Base-by-base conservation (phyloP, 2,888 invertebrate genomes). In the Orchesella flavescens region DNA sequence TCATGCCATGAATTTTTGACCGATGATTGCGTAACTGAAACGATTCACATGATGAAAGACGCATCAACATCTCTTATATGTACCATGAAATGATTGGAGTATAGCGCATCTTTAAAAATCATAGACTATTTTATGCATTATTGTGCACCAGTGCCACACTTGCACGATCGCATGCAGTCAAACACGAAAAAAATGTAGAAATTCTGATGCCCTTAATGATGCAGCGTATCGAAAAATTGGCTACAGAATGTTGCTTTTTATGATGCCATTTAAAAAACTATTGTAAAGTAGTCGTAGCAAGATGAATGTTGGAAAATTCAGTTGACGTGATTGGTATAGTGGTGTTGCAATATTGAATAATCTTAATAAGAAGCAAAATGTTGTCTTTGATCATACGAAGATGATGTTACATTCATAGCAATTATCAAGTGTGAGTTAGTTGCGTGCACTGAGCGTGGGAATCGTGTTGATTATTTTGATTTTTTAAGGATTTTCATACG, bases 1-100 rank as follows among this genome's bases (percentile, higher is more conserved):
- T 19, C 12, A 17, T 12, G 10, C 4, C 59, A 59, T 59, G 19
- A 59, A 49, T 59, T 59, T 61, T 34, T 65, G 65, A 65, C 65
- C 65, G 65, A 24, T 21, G 65, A 59, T 59, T 59, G 17, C 59
- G 21, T 21, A 59, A 59, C 17, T 53, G 53, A 53, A 53, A 7
- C 34, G 34, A 34, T 34, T 7, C 34, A 34, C 7, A 7, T 34
- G 34, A 34, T 34, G 34, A 34, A 34, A 34, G 34, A 34, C 34
- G n/a, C n/a, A 34, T 34, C 34, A 34, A 7, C 34, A 34, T 34
- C 34, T 34, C 7, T 34, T 2, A 7, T 34, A n/a, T 7, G 34
- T 34, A 34, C 34, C 34, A 34, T 34, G 34, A 34, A 34, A 34
- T 34, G 34, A 34, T 34, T 34, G 34, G 34, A 7, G 34, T 7